Evolutionary conservation across 2,888 invertebrate species (phyloP).

Genomic region (Hydraecia micacea): DNA sequence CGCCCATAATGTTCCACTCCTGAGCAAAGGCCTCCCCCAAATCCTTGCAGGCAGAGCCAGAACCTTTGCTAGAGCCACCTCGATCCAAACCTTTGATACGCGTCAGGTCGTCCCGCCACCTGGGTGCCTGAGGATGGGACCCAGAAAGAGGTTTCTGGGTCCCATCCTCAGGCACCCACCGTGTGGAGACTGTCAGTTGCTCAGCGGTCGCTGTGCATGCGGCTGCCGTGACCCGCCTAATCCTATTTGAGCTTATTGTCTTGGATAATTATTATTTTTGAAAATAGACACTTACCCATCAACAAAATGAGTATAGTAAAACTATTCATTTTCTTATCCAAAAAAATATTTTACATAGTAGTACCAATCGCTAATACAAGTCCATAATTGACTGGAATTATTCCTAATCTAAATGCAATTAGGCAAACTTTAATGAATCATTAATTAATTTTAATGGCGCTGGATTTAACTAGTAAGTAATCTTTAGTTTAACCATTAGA

Average conservation of each 20-base stretch:
- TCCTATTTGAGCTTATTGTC: not conserved
- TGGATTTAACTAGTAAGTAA: conserved; percentile 3
- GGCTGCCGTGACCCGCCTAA: not conserved
- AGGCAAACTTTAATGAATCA: conserved; percentile 24
- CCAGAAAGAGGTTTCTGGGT: too few species aligned
- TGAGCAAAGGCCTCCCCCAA: too few species aligned
- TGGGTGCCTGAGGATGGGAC: too few species aligned
- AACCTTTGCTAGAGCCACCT: not conserved
- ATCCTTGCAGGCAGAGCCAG: too few species aligned
- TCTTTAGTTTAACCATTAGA: not conserved
- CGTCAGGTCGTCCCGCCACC: not conserved
- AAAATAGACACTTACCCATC: conserved; percentile 27
- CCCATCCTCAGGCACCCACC: not conserved
- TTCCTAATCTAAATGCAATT: conserved; percentile 25
- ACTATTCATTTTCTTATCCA: conserved; percentile 1
- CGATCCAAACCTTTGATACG: not conserved
- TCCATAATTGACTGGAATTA: not conserved
- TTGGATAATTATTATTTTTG: not conserved
- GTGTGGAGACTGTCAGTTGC: not conserved
- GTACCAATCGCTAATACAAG: not conserved
- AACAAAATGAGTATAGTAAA: conserved; percentile 7
- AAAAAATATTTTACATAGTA: not conserved
- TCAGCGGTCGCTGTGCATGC: not conserved
- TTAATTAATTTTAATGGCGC: conserved; percentile 8
- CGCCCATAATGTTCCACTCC: too few species aligned